Evolutionary conservation across 2,797 vertebrate species (phyloP), one percentile per base, ranked within the genome.

Genomic region (Phalanger gymnotis): DNA sequence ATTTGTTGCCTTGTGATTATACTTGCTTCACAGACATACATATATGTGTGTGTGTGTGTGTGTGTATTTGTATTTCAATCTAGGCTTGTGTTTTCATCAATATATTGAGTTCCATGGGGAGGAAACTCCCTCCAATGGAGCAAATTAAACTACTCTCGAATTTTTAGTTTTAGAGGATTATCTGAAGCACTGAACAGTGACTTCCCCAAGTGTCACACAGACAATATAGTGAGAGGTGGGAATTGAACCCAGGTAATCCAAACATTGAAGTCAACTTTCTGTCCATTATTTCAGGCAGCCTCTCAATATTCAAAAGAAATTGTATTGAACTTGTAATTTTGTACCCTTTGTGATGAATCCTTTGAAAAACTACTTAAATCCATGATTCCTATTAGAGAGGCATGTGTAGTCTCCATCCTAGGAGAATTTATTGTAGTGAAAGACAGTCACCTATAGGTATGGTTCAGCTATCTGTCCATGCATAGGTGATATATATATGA

Each of bases 1-100:
- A 12, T 58, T 58, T 58, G 27, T 31, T 58, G 56, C 57, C 57
- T 58, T 58, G 9, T 10, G 2, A 31, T 61, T 14, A 61, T 6
- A 14, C 31, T 31, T 58, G 2, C 28, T 12, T 31, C 19, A 58
- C 16, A 5, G 19, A 2, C 16, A 22, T 7, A 30, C 28, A 58
- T 12, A 31, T 11, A 11, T 27, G 0, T 5, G 3, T 11, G 30
- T 27, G 0, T 5, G 3, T 28, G 10, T 31, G 30, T 30, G 13
- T n/a, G n/a, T n/a, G n/a, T n/a, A n/a, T n/a, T n/a, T 34, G 2
- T 61, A 4, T 57, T 58, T 9, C 27, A 57, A 28, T 57, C 7
- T 57, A 58, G 28, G 28, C 9, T 31, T 58, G 9, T 58, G 28
- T 58, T 58, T 58, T 57, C 56, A 57, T 27, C 56, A 57, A 28